phyloP scores from a whole-genome alignment of 2,888 invertebrate genomes.

The Pyrrhia umbra region DNA sequence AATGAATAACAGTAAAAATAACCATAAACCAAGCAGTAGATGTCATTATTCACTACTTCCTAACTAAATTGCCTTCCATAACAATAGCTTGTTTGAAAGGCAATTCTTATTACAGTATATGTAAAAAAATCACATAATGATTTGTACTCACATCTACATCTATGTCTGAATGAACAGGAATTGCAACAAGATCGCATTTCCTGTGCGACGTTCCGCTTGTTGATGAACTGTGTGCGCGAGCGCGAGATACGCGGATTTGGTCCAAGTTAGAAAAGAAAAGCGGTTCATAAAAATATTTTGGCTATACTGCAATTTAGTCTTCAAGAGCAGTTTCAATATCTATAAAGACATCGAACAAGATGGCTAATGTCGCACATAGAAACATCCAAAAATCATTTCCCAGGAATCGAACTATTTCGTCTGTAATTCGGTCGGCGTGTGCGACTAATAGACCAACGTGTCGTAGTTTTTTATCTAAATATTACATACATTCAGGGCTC shows the following conservation, averaged over 20 bases:
- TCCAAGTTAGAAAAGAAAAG: slow-evolving; percentile 14
- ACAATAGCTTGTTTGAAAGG: slow-evolving; percentile 35
- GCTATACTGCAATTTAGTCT: not conserved
- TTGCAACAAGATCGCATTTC: slow-evolving; percentile 58
- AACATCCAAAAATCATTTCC: too few species aligned
- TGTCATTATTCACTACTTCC: slow-evolving; percentile 23
- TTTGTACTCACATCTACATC: slow-evolving; percentile 17
- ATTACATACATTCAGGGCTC: too few species aligned
- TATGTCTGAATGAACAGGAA: slow-evolving; percentile 49
- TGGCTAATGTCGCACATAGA: too few species aligned
- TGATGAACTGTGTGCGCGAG: slow-evolving; percentile 34
- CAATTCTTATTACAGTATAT: slow-evolving; percentile 17
- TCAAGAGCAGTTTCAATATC: too few species aligned
- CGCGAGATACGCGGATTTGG: slow-evolving; percentile 8
- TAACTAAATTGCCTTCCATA: slow-evolving; percentile 24
- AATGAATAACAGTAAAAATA: slow-evolving; percentile 17
- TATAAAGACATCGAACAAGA: too few species aligned
- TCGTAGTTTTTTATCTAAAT: too few species aligned
- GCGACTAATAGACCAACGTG: too few species aligned
- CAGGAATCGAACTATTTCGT: too few species aligned
- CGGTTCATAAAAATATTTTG: not conserved
- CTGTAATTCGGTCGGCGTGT: too few species aligned
- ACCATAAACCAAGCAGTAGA: slow-evolving; percentile 12
- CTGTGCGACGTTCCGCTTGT: slow-evolving; percentile 61
- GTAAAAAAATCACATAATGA: slow-evolving; percentile 47